Conservation (phyloP, 2,888 invertebrate genomes). For the Andrena hattorfiana region DNA sequence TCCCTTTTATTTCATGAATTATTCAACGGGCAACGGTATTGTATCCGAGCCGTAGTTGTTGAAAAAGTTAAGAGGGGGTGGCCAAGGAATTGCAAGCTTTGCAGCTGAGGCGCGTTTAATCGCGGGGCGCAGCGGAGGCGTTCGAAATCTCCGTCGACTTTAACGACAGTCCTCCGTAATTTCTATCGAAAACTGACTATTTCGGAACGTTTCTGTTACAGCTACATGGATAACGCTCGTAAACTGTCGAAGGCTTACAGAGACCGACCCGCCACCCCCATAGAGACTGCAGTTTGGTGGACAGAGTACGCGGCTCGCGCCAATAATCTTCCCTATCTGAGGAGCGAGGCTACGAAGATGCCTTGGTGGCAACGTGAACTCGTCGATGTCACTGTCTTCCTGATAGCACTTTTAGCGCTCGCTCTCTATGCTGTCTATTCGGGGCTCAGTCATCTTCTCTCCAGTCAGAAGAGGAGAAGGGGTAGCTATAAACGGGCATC, state of each 20-base stretch:
- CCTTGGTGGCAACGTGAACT: conserved; percentile 81
- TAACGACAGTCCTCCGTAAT: neutral
- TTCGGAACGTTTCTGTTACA: conserved; percentile 75
- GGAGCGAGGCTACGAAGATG: conserved; percentile 39
- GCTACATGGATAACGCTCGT: conserved; percentile 86
- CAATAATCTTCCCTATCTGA: conserved; percentile 82
- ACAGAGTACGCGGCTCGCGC: conserved; percentile 88
- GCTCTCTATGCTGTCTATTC: conserved; percentile 45
- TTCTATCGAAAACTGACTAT: neutral
- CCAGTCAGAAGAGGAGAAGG: neutral
- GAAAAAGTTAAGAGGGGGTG: conserved; percentile 8
- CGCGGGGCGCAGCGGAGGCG: neutral
- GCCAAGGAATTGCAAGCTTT: neutral
- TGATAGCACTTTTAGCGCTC: conserved; percentile 19
- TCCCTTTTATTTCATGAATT: conserved; percentile 46
- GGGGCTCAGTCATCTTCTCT: conserved; percentile 27
- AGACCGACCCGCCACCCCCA: conserved; percentile 87
- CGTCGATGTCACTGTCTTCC: conserved; percentile 64
- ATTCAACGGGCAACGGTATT: conserved; percentile 30
- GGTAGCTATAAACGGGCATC: neutral
- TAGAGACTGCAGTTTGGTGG: conserved; percentile 89
- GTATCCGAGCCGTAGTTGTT: conserved; percentile 21
- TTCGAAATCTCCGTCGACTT: neutral
- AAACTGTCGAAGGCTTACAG: conserved; percentile 86
- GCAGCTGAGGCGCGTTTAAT: neutral